Conservation (phyloP, 1,140 invertebrate genomes). For the Brachionus asplanchnoidis region DNA sequence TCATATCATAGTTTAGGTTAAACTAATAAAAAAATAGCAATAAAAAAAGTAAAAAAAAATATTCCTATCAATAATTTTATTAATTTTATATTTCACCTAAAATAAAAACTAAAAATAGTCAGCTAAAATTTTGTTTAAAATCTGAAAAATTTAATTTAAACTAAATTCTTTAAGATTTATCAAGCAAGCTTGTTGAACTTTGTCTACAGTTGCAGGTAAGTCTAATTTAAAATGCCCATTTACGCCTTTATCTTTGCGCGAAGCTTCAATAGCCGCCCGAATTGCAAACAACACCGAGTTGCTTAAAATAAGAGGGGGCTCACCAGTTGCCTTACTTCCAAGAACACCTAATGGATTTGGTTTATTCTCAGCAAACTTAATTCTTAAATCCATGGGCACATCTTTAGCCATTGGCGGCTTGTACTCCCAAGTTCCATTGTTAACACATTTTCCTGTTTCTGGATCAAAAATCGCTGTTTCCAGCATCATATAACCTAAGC, state of each 20-base stretch:
- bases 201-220: constrained; percentile 6
- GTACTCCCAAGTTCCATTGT: constrained; percentile 74
- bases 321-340: constrained; percentile 13
- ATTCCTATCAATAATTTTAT: too few species aligned
- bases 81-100: too few species aligned
- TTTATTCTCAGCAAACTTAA: constrained; percentile 68
- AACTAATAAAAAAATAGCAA: too few species aligned
- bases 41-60: too few species aligned
- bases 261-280: neutral
- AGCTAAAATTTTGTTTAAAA: neutral
- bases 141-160: neutral
- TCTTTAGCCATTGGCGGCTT: constrained; percentile 75
- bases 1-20: too few species aligned
- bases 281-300: constrained; percentile 12
- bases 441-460: constrained; percentile 66
- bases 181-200: constrained; percentile 34
- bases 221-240: constrained; percentile 30
- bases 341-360: constrained; percentile 59
- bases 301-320: constrained; percentile 29
- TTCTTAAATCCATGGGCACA: constrained; percentile 75
- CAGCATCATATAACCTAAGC: constrained; percentile 71
- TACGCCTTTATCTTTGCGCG: constrained; percentile 3
- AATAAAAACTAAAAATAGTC: neutral
- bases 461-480: constrained; percentile 69
- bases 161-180: neutral